phyloP scores from a whole-genome alignment of 2,888 invertebrate species.

The Helobdella robusta region DNA sequence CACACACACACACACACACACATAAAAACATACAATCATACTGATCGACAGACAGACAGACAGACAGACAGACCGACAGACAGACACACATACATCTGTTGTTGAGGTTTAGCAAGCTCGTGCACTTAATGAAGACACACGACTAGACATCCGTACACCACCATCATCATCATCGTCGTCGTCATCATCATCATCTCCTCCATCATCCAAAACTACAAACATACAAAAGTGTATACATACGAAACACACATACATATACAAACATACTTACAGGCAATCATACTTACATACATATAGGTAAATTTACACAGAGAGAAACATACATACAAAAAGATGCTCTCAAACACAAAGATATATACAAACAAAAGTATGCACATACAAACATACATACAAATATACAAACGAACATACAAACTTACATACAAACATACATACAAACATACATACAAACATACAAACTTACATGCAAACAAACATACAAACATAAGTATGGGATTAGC shows the following conservation, averaged over 20 bases:
- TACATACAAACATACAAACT: slow-evolving; percentile 17
- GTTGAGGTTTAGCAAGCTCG: no score
- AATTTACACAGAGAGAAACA: slow-evolving; percentile 4
- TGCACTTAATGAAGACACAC: no score
- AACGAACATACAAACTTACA: neutral
- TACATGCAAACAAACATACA: slow-evolving; percentile 12
- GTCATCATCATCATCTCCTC: no score
- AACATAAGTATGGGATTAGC: slow-evolving; percentile 2
- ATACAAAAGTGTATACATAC: no score
- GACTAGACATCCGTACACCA: no score
- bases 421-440: slow-evolving; percentile 1
- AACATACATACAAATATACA: neutral
- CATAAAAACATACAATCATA: no score
- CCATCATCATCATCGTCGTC: no score
- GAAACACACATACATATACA: neutral
- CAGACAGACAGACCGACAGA: no score
- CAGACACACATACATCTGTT: no score
- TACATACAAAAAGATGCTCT: slow-evolving; percentile 2
- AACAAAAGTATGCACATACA: neutral
- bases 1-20: no score
- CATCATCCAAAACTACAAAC: no score
- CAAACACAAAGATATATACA: slow-evolving; percentile 5
- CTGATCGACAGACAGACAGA: no score
- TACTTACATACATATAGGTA: neutral
- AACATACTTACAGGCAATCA: slow-evolving; percentile 1